These are phyloP conservation scores for Troides aeacus DNA, from an alignment of 2,888 invertebrate species.

Conservation along the genomic window DNA sequence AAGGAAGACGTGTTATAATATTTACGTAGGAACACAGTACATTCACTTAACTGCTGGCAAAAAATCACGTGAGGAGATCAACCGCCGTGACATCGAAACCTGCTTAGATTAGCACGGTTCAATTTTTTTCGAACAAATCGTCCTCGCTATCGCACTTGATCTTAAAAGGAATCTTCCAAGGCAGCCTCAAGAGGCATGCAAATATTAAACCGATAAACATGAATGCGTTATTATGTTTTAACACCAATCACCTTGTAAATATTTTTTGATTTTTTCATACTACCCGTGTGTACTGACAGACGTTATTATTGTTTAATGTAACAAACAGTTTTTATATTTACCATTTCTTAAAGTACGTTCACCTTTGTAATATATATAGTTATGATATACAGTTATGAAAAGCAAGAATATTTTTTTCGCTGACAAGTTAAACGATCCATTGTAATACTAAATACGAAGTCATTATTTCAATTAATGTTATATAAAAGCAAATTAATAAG, in stretches of 20 bases:
- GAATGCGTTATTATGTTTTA: background rate
- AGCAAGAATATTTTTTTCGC: background rate
- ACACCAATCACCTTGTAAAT: background rate
- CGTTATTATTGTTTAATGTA: background rate
- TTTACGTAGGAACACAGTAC: background rate
- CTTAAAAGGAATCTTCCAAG: conserved; percentile 14
- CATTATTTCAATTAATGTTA: too few species aligned
- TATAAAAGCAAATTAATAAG: too few species aligned
- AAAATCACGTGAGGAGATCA: conserved; percentile 32
- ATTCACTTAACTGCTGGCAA: conserved; percentile 8
- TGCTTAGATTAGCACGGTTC: conserved; percentile 34
- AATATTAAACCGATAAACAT: background rate
- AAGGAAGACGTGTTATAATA: background rate
- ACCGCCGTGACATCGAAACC: conserved; percentile 36
- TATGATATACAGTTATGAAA: background rate
- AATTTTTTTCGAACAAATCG: conserved; percentile 32
- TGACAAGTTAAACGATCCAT: background rate
- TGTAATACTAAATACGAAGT: background rate
- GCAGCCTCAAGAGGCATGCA: background rate
- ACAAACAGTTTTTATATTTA: background rate
- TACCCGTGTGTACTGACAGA: background rate
- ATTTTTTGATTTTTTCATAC: background rate
- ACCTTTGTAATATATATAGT: background rate
- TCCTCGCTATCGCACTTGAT: conserved; percentile 23
- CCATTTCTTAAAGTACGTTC: background rate